phyloP scores from a whole-genome alignment of 2,888 invertebrate genomes.

The Alentia gelatinosa region DNA sequence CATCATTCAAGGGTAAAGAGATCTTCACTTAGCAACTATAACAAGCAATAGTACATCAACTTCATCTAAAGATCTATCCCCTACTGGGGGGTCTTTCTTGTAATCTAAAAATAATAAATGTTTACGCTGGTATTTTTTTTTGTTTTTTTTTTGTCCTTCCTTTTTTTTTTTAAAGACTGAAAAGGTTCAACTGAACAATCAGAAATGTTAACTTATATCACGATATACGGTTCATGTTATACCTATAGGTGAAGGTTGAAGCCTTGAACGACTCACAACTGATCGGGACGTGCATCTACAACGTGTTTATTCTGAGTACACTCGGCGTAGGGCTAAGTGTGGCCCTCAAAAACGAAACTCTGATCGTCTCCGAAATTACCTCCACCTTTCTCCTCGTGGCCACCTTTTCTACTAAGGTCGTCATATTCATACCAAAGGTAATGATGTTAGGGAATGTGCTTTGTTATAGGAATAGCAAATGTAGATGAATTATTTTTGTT shows the following conservation, averaged over 20 bases:
- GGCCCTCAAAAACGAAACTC: background rate
- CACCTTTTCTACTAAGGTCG: background rate
- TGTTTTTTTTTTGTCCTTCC: too few relatives aligned
- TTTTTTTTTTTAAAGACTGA: too few relatives aligned
- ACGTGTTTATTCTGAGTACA: background rate
- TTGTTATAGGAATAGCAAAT: background rate
- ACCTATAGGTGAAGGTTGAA: slow-evolving; percentile 2
- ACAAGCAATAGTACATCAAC: too few relatives aligned
- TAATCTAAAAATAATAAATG: too few relatives aligned
- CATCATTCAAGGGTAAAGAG: too few relatives aligned
- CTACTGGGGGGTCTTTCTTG: too few relatives aligned
- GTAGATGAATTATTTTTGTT: background rate
- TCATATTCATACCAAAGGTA: slow-evolving; percentile 14
- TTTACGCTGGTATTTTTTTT: too few relatives aligned
- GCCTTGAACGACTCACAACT: slow-evolving; percentile 33
- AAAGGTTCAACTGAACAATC: too few relatives aligned
- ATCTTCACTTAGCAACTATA: too few relatives aligned
- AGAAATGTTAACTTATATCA: too few relatives aligned
- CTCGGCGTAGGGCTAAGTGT: slow-evolving; percentile 4
- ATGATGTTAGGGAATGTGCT: background rate
- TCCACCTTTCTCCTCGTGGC: background rate
- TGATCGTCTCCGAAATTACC: background rate
- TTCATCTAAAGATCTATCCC: too few relatives aligned
- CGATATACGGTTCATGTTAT: too few relatives aligned
- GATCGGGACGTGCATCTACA: slow-evolving; percentile 16